These are phyloP conservation scores for Melitaea athalia DNA, from an alignment of 2,888 invertebrate genomes.

Conservation along the genomic window DNA sequence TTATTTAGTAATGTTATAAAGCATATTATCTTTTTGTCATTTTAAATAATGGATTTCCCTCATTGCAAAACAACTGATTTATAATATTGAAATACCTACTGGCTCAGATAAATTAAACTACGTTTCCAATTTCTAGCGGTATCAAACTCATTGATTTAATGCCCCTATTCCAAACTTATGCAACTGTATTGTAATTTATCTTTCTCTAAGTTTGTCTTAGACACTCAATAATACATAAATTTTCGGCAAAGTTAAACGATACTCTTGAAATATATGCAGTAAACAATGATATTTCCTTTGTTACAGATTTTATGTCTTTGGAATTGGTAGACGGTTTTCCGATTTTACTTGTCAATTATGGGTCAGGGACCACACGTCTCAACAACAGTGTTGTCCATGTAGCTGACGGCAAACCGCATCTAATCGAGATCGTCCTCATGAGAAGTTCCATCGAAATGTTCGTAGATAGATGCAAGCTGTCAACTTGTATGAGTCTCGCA, in stretches of 20 bases:
- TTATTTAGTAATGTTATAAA: neutral
- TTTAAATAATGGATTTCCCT: too few relatives aligned
- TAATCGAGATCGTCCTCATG: constrained; percentile 89
- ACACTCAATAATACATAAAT: neutral
- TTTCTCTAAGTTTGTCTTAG: neutral
- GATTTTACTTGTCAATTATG: constrained; percentile 92
- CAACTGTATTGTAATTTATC: constrained; percentile 2
- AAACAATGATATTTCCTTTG: constrained; percentile 19
- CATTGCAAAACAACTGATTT: too few relatives aligned
- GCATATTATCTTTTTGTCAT: neutral
- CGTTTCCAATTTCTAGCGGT: neutral
- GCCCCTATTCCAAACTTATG: neutral
- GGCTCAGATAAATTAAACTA: neutral
- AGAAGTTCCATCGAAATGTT: constrained; percentile 87
- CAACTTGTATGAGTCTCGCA: constrained; percentile 86
- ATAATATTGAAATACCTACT: neutral
- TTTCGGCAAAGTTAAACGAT: neutral
- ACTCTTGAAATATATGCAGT: neutral
- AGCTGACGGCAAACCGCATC: constrained; percentile 93
- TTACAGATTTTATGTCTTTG: constrained; percentile 92
- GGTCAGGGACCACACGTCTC: constrained; percentile 88
- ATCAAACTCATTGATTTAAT: constrained; percentile 6
- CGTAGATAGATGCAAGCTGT: constrained; percentile 88
- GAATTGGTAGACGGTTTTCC: constrained; percentile 93
- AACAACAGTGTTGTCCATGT: constrained; percentile 87